Conservation (phyloP, 2,888 invertebrate genomes). For the Acanthosepion lycidas region DNA sequence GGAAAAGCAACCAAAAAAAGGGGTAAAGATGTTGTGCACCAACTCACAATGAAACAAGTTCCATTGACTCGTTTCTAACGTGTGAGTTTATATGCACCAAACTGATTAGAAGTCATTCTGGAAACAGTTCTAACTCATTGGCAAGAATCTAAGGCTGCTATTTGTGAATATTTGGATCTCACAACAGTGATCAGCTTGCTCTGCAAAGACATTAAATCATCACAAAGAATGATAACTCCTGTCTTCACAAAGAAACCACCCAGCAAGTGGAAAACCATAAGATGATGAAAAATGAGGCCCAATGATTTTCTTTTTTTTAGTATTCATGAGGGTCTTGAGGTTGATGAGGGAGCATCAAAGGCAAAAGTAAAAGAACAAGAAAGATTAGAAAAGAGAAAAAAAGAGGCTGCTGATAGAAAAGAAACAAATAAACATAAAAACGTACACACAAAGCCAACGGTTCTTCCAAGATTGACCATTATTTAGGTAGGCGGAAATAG, state of each 20-base stretch:
- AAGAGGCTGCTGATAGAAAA: neutral
- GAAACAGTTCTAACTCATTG: neutral
- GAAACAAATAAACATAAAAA: too few species aligned
- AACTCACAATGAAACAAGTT: neutral
- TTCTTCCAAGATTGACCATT: too few species aligned
- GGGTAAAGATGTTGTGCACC: neutral
- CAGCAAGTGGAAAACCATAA: neutral
- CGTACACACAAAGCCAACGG: too few species aligned
- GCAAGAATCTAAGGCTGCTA: neutral
- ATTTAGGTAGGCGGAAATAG: too few species aligned
- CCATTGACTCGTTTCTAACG: neutral
- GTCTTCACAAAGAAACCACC: slow-evolving; percentile 6
- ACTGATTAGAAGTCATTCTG: neutral
- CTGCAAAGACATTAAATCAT: neutral
- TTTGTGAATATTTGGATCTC: too few species aligned
- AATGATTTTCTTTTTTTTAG: neutral
- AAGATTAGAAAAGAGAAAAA: neutral
- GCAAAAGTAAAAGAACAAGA: neutral
- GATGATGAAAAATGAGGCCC: neutral
- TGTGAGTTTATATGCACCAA: neutral
- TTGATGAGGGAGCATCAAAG: neutral
- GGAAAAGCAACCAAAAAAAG: neutral
- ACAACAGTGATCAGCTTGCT: neutral
- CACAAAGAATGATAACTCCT: neutral
- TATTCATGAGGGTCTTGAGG: neutral